Evolutionary conservation across 2,113 vertebrate genomes (phyloP).

Genomic region (Toxotes jaculatrix): DNA sequence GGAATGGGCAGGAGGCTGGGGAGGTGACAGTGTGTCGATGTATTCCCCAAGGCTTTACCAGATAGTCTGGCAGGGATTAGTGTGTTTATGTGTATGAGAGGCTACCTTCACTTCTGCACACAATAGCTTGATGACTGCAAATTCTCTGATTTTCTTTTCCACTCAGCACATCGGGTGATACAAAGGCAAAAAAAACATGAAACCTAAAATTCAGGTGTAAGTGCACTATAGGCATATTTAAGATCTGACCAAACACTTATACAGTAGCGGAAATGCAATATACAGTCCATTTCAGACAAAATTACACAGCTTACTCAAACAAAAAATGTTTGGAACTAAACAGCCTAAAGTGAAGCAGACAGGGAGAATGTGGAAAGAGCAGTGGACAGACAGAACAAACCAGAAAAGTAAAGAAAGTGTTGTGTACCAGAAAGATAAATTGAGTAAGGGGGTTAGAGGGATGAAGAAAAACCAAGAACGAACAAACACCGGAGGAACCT

Average conservation of each 20-base stretch:
- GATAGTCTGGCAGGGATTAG: conserved; percentile 61
- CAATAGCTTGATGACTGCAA: conserved; percentile 40
- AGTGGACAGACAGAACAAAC: background rate
- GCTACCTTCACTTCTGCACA: conserved; percentile 34
- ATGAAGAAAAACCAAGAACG: conserved; percentile 18
- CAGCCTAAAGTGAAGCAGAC: background rate
- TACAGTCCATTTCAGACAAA: background rate
- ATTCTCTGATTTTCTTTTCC: conserved; percentile 11
- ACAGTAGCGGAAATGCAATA: background rate
- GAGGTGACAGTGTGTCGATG: conserved; percentile 60
- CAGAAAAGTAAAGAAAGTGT: background rate
- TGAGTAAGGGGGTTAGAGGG: background rate
- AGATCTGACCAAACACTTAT: background rate
- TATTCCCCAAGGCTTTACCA: conserved; percentile 58
- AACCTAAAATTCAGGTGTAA: background rate
- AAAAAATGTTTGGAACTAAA: background rate
- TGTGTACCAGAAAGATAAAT: background rate
- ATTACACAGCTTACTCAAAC: background rate
- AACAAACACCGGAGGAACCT: conserved; percentile 20
- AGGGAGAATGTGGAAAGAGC: background rate
- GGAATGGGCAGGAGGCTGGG: conserved; percentile 49
- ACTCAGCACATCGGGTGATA: conserved; percentile 23
- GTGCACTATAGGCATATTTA: background rate
- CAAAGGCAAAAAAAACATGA: background rate
- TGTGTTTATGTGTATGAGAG: conserved; percentile 39